A percentile compares a stretch with the other conserved stretches of the same genome.
Conservation (phyloP, 2,797 vertebrate species). For the Gadopsis marmoratus region DNA sequence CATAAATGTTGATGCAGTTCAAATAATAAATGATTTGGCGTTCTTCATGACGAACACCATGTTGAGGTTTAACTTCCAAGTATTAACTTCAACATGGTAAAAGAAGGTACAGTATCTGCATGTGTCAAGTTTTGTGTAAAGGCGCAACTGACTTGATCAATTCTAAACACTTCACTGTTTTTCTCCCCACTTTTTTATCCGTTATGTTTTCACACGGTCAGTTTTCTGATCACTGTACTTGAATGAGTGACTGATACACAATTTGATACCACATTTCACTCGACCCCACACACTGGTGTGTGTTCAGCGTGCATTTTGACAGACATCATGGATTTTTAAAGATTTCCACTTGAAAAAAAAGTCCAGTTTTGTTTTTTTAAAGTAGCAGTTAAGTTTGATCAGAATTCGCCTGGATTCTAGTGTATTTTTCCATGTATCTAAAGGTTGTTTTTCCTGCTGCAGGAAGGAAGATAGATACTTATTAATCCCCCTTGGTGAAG, state of each 20-base stretch:
- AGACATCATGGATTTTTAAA: background rate
- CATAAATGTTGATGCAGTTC: background rate
- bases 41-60: background rate
- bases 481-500: too few species aligned
- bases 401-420: background rate
- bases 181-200: background rate
- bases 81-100: too few species aligned
- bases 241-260: background rate
- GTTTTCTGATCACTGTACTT: background rate
- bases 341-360: background rate
- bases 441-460: background rate
- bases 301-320: constrained; percentile 6
- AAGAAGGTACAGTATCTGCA: background rate
- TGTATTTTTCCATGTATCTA: background rate
- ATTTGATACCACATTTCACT: background rate
- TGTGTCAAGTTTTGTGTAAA: background rate
- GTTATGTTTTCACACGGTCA: background rate
- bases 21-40: too few species aligned
- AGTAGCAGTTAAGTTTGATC: background rate
- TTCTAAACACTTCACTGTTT: background rate
- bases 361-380: background rate
- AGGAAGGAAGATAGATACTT: too few species aligned
- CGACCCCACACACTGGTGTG: background rate
- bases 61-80: background rate
- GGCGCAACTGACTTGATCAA: background rate